These are phyloP conservation scores for Neolamprologus multifasciatus DNA, from an alignment of 2,797 vertebrate species.

Conservation along the genomic window DNA sequence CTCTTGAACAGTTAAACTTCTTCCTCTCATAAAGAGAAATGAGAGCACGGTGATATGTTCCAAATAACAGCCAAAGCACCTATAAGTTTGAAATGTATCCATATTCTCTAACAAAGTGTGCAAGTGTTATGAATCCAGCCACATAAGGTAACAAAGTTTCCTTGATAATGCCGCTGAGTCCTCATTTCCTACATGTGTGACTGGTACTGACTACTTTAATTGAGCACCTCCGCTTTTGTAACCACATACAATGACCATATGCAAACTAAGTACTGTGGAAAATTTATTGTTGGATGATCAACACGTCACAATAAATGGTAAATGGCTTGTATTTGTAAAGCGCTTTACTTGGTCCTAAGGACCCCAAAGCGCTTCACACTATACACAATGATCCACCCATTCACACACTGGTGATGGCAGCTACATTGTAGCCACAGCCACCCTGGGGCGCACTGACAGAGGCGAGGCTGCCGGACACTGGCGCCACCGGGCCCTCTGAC, in stretches of 20 bases:
- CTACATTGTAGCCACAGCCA: no score
- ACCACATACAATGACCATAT: background rate
- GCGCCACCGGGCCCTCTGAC: no score
- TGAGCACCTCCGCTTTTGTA: accelerated
- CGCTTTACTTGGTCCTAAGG: no score
- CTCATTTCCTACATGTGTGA: background rate
- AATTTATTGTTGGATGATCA: background rate
- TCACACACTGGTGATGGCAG: no score
- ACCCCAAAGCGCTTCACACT: no score
- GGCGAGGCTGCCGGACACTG: no score
- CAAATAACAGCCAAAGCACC: background rate
- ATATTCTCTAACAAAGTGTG: background rate
- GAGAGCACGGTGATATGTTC: background rate
- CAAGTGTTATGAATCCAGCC: background rate
- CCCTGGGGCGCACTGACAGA: no score
- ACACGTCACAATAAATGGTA: background rate
- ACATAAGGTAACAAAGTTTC: background rate
- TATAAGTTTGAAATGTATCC: accelerated
- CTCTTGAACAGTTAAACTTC: background rate
- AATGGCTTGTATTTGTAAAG: no score
- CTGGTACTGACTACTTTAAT: background rate
- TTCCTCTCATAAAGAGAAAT: background rate
- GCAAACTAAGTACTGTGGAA: background rate
- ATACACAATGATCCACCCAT: no score
- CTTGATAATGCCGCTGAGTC: accelerated